phyloP scores from a whole-genome alignment of 2,888 invertebrate genomes.

The Eumerus sabulonum region DNA sequence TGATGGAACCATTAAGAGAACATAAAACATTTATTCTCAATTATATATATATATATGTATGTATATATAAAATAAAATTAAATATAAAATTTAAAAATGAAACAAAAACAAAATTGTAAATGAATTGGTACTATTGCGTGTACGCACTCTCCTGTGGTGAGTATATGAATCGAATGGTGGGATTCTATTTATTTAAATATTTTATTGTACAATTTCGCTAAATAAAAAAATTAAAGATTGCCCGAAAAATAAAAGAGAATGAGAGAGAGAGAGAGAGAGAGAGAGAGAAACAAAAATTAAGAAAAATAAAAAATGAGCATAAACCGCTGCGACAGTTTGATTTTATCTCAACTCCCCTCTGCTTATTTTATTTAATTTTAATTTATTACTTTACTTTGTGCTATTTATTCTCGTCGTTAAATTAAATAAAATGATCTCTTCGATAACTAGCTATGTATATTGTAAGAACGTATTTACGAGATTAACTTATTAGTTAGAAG shows the following conservation, averaged over 20 bases:
- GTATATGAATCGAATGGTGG: constrained; percentile 49
- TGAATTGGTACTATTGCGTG: constrained; percentile 21
- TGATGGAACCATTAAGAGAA: constrained; percentile 61
- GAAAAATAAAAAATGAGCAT: constrained; percentile 17
- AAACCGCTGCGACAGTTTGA: constrained; percentile 62
- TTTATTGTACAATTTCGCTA: constrained; percentile 58
- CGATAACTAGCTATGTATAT: constrained; percentile 38
- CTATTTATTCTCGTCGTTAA: constrained; percentile 28
- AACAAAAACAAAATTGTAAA: too few species aligned
- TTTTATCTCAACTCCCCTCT: constrained; percentile 50
- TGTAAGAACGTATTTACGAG: constrained; percentile 30
- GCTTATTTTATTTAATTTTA: constrained; percentile 15
- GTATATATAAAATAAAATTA: constrained; percentile 61
- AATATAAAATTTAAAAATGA: too few species aligned
- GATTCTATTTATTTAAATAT: constrained; percentile 30
- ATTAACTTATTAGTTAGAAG: constrained; percentile 54
- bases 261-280: constrained; percentile 2
- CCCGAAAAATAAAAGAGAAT: constrained; percentile 34
- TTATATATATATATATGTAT: constrained; percentile 7
- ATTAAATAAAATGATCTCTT: neutral
- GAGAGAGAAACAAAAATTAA: constrained; percentile 2
- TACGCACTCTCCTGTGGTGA: constrained; percentile 63
- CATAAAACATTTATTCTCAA: constrained; percentile 1
- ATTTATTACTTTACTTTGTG: constrained; percentile 46
- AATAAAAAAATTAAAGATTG: constrained; percentile 27